Base-by-base conservation (phyloP, 1,140 invertebrate genomes). In the Trinorchestia longiramus region DNA sequence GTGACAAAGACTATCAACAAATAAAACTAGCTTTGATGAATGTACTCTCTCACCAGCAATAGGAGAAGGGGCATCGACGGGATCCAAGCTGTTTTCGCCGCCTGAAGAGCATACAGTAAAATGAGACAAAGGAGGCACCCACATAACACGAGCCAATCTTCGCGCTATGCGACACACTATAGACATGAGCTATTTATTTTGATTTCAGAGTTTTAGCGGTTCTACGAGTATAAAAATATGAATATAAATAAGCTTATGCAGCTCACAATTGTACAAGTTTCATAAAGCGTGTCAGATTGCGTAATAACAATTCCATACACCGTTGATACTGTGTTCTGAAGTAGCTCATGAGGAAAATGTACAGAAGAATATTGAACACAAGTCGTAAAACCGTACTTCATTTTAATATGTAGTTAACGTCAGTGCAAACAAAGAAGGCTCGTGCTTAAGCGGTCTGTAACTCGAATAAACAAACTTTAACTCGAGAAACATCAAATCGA, bases 61-160 rank as follows among this genome's bases (percentile, higher is more conserved):
- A 96, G 96, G 96, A n/a, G 77, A 57, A 36, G 88, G 96, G 17
- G 88, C 96, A 23, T 94, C 92, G 92, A 94, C 44, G 43, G 92
- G 92, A 40, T 94, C 43, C 43, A 94, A 43, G 44, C 44, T 94
- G 92, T 94, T 94, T 44, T 94, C 92, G 92, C 92, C 92, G 36
- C 44, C 92, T 94, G 92, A n/a, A 45, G 92, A 40, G 44, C 43
- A 42, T 41, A 91, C 8, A 28, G 62, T 15, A 77, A 15, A 77
- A 11, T 11, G 36, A 11, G 36, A 36, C 8, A 77, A 36, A 3
- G 36, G 62, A 28, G 28, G 62, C 62, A 77, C 62, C 62, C 62
- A 19, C 28, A 15, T 77, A 11, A 77, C 62, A 36, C 62, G 62
- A 77, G 62, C 62, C 62, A 77, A 77, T 28, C 62, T 23, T 77